A percentile compares a stretch with the other conserved stretches of the same genome.
phyloP scores from a whole-genome alignment of 2,113 vertebrate species.

The Anarhynchus alexandrinus region DNA sequence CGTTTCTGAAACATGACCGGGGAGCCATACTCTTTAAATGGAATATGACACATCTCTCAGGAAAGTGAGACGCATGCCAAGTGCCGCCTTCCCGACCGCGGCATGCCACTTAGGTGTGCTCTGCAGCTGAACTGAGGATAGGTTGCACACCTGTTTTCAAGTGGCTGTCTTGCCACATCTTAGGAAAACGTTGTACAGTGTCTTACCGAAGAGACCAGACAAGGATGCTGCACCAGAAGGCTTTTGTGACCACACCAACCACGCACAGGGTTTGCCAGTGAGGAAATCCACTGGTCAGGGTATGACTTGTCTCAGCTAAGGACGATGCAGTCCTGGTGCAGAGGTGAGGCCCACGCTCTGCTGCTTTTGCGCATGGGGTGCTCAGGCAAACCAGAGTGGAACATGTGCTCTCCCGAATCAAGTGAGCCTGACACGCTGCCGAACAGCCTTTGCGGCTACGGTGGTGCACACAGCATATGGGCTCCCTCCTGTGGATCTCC shows the following conservation, averaged over 20 bases:
- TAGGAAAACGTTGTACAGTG: background rate
- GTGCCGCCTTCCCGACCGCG: background rate
- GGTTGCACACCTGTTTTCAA: background rate
- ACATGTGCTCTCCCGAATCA: background rate
- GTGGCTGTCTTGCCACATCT: background rate
- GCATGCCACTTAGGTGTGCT: background rate
- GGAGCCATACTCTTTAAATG: background rate
- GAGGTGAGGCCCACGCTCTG: background rate
- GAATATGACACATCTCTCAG: background rate
- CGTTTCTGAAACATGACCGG: background rate
- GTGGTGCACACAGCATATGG: background rate
- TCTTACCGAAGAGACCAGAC: background rate
- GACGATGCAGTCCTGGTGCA: background rate
- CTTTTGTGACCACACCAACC: background rate
- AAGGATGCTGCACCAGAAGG: background rate
- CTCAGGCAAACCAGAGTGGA: background rate
- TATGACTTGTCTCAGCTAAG: background rate
- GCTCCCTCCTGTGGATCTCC: slow-evolving; percentile 42
- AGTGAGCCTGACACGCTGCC: background rate
- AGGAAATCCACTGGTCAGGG: background rate
- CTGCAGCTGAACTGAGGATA: background rate
- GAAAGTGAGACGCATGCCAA: background rate
- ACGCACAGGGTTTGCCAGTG: background rate
- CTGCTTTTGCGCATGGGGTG: background rate
- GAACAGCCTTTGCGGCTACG: background rate